phyloP scores from a whole-genome alignment of 2,888 invertebrate genomes.

The Drosophila niveifrons region DNA sequence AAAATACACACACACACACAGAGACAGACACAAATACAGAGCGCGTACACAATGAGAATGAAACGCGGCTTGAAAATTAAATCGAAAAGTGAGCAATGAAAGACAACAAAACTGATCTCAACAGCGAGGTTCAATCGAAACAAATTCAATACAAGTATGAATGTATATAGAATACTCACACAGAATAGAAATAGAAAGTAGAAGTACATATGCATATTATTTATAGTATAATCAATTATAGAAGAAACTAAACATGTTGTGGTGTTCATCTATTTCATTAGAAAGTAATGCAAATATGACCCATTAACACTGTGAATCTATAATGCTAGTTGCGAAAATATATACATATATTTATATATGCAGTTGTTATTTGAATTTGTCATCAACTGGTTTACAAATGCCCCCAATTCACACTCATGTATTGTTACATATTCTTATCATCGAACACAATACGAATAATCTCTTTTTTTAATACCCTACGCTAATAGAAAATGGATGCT shows the following conservation, averaged over 20 bases:
- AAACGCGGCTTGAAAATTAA: slow-evolving; percentile 57
- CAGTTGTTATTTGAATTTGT: not conserved
- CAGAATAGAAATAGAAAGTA: slow-evolving; percentile 1
- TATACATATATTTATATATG: not conserved
- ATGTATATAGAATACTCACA: not conserved
- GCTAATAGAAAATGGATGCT: not conserved
- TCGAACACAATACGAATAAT: not conserved
- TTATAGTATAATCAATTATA: not conserved
- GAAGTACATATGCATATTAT: not conserved
- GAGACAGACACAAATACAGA: not conserved
- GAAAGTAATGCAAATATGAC: not conserved
- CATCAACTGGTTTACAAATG: slow-evolving; percentile 2
- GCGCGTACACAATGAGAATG: slow-evolving; percentile 55
- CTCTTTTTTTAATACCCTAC: not conserved
- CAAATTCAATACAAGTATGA: not conserved
- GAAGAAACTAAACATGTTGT: not conserved
- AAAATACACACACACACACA: not conserved
- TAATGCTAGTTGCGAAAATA: not conserved
- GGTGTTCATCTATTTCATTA: not conserved
- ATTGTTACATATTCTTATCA: slow-evolving; percentile 2
- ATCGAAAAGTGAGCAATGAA: slow-evolving; percentile 34
- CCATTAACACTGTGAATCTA: not conserved
- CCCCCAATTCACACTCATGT: slow-evolving; percentile 1
- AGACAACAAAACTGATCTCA: not conserved
- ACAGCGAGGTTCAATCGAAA: slow-evolving; percentile 1